Conservation (phyloP, 92 coral and sea anemone species). For the Zoanthus solanderi region DNA sequence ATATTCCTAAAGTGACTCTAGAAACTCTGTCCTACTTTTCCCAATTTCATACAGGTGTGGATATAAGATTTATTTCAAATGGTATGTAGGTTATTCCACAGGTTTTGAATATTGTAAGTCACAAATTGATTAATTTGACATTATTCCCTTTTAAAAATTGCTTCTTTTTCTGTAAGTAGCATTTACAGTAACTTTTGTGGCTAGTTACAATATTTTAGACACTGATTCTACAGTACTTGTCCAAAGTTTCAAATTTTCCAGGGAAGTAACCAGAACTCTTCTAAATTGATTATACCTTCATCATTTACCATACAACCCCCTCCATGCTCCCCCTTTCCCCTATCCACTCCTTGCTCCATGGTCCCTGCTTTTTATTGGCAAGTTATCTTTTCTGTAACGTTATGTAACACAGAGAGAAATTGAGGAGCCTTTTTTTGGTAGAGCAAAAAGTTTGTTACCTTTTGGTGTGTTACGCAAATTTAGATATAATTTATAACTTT, state of each 20-base stretch:
- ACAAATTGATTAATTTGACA: conserved; percentile 2
- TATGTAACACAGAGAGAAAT: background rate
- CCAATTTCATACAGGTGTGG: background rate
- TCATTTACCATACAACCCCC: conserved; percentile 1
- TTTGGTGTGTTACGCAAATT: background rate
- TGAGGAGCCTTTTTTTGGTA: background rate
- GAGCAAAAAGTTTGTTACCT: conserved; percentile 1
- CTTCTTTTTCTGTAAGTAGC: background rate
- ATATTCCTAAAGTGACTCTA: background rate
- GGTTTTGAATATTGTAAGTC: background rate
- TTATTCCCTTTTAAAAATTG: background rate
- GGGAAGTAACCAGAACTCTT: background rate
- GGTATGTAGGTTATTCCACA: background rate
- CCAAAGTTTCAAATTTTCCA: background rate
- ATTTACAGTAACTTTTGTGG: background rate
- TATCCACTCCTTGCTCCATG: conserved; percentile 10
- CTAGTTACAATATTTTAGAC: background rate
- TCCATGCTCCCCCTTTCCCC: background rate
- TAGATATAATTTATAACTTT: background rate
- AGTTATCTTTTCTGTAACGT: background rate
- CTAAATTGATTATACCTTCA: background rate
- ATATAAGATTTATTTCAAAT: conserved; percentile 1
- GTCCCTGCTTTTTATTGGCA: background rate
- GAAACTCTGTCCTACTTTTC: background rate
- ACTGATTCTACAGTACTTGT: background rate